A percentile compares a stretch with the other conserved stretches of the same genome.
Evolutionary conservation across 2,888 invertebrate species (phyloP).

Genomic region (Carabus problematicus): DNA sequence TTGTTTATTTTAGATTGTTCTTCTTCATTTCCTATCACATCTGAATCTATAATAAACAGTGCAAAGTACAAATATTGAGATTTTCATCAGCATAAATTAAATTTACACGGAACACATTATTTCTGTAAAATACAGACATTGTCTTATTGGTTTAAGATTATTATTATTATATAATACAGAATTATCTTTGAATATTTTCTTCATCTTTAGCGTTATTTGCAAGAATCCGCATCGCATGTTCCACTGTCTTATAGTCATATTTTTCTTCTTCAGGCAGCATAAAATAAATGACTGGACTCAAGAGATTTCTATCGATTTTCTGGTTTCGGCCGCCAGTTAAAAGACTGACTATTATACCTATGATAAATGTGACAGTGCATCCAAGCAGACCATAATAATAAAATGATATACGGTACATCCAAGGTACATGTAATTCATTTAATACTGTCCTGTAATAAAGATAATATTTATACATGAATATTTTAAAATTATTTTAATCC

Average conservation of each 20-base stretch:
- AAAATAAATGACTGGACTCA: constrained; percentile 34
- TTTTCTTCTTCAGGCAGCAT: constrained; percentile 34
- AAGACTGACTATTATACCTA: constrained; percentile 43
- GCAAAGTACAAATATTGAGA: no score
- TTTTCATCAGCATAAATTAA: no score
- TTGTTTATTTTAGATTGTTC: no score
- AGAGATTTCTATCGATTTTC: constrained; percentile 24
- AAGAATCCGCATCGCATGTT: constrained; percentile 31
- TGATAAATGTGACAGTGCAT: constrained; percentile 27
- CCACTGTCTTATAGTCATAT: constrained; percentile 31
- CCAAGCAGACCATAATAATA: constrained; percentile 44
- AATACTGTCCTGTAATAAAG: no score
- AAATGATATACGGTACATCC: constrained; percentile 45
- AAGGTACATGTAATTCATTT: constrained; percentile 15
- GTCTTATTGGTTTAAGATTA: no score
- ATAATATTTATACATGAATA: no score
- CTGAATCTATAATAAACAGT: no score
- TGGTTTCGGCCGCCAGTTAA: constrained; percentile 37
- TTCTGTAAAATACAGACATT: no score
- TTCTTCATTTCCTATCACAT: no score
- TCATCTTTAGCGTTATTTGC: constrained; percentile 26
- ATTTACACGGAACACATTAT: no score
- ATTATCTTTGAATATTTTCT: constrained; percentile 27
- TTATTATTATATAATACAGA: neutral
- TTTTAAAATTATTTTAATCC: no score